These are phyloP conservation scores for Dendrolimus pini DNA, from an alignment of 2,888 invertebrate species.

Conservation along the genomic window DNA sequence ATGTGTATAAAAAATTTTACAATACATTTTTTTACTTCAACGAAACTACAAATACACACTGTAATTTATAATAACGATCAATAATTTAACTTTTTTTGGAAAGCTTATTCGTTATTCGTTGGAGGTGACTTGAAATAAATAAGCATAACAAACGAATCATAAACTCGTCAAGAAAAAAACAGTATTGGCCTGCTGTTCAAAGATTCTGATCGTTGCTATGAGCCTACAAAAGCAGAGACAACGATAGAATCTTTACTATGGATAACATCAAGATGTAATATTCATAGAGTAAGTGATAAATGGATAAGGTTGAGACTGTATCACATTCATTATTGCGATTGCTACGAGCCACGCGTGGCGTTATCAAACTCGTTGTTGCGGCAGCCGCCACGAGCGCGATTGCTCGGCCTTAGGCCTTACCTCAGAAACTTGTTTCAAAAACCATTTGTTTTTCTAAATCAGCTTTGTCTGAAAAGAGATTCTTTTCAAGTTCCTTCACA, in stretches of 20 bases:
- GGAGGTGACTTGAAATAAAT: no score
- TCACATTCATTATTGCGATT: conserved; percentile 69
- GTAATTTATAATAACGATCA: no score
- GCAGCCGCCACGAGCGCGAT: conserved; percentile 45
- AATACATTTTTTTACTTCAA: no score
- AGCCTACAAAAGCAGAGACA: conserved; percentile 54
- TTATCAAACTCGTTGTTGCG: conserved; percentile 71
- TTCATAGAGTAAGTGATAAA: conserved; percentile 70
- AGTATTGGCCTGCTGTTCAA: no score
- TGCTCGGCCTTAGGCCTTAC: conserved; percentile 44
- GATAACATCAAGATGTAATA: conserved; percentile 67
- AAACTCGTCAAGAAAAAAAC: no score
- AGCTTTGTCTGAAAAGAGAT: conserved; percentile 14
- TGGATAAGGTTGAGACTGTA: conserved; percentile 59
- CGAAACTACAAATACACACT: no score
- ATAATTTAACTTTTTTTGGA: no score
- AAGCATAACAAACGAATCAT: no score
- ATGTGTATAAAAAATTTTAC: no score
- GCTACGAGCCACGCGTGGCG: conserved; percentile 57
- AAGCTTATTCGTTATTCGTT: no score
- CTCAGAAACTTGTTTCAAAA: conserved; percentile 52
- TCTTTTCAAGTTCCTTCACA: no score
- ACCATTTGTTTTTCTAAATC: conserved; percentile 56
- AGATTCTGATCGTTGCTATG: conserved; percentile 37
- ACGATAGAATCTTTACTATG: conserved; percentile 54